A percentile compares a stretch with the other conserved stretches of the same genome.
These are phyloP conservation scores for Sinodicranocentrus sp. DNA, from an alignment of 2,888 invertebrate genomes.

Conservation along the genomic window DNA sequence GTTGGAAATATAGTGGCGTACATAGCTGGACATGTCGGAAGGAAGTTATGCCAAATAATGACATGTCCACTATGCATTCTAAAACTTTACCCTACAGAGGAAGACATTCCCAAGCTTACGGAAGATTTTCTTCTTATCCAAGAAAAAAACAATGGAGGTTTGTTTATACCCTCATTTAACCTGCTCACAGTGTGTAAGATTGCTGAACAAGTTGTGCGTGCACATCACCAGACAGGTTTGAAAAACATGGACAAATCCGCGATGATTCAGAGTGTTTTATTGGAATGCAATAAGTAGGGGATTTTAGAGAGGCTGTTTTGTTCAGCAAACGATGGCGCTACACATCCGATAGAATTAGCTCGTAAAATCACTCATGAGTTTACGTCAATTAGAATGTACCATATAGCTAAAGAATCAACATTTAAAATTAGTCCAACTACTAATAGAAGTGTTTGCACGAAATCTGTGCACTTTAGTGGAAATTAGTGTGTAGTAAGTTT, in stretches of 20 bases:
- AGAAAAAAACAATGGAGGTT: neutral
- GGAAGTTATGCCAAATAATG: neutral
- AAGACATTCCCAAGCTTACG: neutral
- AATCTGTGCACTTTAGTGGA: neutral
- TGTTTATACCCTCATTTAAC: neutral
- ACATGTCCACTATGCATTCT: neutral
- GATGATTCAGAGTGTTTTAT: neutral
- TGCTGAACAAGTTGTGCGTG: neutral
- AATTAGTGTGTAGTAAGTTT: no score
- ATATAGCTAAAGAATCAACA: neutral
- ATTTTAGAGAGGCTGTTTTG: neutral
- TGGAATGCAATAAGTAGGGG: neutral
- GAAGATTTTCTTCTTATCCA: neutral
- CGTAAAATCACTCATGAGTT: neutral
- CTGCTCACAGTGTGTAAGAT: neutral
- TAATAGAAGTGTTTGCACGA: conserved; percentile 17
- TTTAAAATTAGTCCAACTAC: neutral
- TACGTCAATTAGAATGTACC: neutral
- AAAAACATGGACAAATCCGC: neutral
- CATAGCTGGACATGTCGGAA: neutral
- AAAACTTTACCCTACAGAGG: neutral
- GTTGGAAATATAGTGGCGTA: neutral
- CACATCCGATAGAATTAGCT: neutral
- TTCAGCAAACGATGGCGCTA: neutral
- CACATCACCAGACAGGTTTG: neutral